Evolutionary conservation across 1,140 invertebrate genomes (phyloP).

Genomic region (Atopsyche davidsoni): DNA sequence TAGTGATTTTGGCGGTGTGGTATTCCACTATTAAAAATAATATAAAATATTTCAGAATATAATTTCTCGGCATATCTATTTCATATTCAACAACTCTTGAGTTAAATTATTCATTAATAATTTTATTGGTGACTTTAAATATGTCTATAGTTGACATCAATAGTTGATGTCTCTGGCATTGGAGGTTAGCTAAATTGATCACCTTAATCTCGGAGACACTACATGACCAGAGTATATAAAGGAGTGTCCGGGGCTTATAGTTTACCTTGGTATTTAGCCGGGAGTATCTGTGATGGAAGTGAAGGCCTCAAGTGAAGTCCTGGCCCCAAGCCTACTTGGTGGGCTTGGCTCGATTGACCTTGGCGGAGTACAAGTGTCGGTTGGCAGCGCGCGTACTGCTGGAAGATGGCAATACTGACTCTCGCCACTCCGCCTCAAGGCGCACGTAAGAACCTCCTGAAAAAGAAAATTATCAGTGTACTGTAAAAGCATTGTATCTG

Average conservation of each 20-base stretch:
- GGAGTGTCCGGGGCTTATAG: not conserved
- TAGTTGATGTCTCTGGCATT: not conserved
- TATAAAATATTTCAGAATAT: too few species aligned
- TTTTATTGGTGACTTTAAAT: not conserved
- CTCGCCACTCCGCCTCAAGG: constrained; percentile 67
- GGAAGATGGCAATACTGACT: constrained; percentile 40
- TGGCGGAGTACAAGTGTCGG: constrained; percentile 26
- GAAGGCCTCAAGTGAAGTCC: not conserved
- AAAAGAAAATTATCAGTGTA: constrained; percentile 10
- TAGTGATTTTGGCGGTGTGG: too few species aligned
- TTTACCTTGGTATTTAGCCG: not conserved
- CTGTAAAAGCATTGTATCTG: too few species aligned
- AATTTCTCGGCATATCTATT: too few species aligned
- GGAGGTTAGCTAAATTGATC: not conserved
- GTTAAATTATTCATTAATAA: not conserved
- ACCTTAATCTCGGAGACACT: not conserved
- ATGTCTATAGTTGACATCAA: not conserved
- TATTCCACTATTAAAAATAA: too few species aligned
- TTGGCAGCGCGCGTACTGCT: constrained; percentile 30
- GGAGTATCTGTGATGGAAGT: not conserved
- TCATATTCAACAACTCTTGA: not conserved
- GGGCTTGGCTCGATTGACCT: constrained; percentile 13
- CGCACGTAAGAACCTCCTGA: constrained; percentile 63
- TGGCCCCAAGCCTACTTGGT: constrained; percentile 8
- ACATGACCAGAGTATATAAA: not conserved